Evolutionary conservation across 2,888 invertebrate genomes (phyloP).

Genomic region (Halictus ligatus): DNA sequence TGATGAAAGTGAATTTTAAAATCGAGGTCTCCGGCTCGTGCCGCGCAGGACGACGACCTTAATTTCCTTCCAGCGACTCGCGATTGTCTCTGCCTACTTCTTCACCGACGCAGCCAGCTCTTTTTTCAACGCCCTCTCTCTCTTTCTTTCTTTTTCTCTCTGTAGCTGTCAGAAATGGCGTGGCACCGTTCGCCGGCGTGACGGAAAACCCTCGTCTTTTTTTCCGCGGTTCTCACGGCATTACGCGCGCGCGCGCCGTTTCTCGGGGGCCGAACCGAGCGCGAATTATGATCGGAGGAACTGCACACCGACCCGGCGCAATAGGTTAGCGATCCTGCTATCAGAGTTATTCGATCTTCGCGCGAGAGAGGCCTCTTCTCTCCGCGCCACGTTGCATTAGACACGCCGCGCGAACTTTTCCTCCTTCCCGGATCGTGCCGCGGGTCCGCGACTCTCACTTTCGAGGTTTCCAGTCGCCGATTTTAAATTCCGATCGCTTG

Average conservation of each 20-base stretch:
- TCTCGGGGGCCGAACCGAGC: constrained; percentile 31
- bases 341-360: constrained; percentile 41
- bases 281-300: constrained; percentile 46
- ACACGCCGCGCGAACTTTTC: background rate
- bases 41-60: constrained; percentile 64
- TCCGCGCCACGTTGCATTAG: background rate
- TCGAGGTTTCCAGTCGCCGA: background rate
- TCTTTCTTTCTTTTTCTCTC: background rate
- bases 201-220: constrained; percentile 40
- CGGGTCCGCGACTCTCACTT: background rate
- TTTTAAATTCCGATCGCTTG: constrained; percentile 4
- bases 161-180: constrained; percentile 42
- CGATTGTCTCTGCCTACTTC: constrained; percentile 63
- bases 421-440: constrained; percentile 6
- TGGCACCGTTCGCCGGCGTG: constrained; percentile 42
- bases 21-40: constrained; percentile 63
- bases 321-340: constrained; percentile 38
- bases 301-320: constrained; percentile 19
- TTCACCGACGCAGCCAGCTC: background rate
- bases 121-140: background rate
- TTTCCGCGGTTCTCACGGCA: constrained; percentile 55
- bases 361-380: constrained; percentile 17
- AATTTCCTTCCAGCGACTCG: constrained; percentile 61
- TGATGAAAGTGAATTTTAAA: constrained; percentile 71
- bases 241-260: constrained; percentile 30